Percentiles rank a stretch among this genome's conserved stretches.
phyloP scores from a whole-genome alignment of 2,797 vertebrate genomes.

The Danionella dracula region DNA sequence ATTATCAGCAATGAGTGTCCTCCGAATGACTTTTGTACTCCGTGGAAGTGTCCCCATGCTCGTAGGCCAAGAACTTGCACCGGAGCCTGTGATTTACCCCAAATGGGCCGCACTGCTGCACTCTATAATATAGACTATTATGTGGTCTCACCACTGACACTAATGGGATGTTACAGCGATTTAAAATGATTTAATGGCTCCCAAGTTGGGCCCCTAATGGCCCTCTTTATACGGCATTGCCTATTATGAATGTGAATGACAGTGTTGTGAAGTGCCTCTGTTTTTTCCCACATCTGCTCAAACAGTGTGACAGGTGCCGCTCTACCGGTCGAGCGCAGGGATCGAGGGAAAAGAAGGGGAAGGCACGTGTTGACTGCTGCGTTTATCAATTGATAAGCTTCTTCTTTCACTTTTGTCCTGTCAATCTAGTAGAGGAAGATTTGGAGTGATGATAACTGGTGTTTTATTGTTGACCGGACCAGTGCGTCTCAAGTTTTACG shows the following conservation, averaged over 20 bases:
- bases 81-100: slow-evolving; percentile 84
- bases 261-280: slow-evolving; percentile 97
- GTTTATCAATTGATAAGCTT: not conserved
- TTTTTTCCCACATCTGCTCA: slow-evolving; percentile 65
- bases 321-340: slow-evolving; percentile 46
- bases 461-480: slow-evolving; percentile 7
- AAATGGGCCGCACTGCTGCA: slow-evolving; percentile 96
- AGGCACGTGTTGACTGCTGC: slow-evolving; percentile 17
- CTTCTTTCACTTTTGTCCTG: slow-evolving; percentile 26
- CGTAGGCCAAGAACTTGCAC: slow-evolving; percentile 68
- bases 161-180: slow-evolving; percentile 99
- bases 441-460: slow-evolving; percentile 14
- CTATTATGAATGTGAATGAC: slow-evolving; percentile 99
- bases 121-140: slow-evolving; percentile 98
- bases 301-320: slow-evolving; percentile 70
- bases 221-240: slow-evolving; percentile 98
- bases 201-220: slow-evolving; percentile 99
- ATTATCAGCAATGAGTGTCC: not conserved
- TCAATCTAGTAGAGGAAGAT: not conserved
- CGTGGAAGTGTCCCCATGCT: slow-evolving; percentile 63
- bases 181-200: slow-evolving; percentile 99
- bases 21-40: slow-evolving; percentile 31
- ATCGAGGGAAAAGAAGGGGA: slow-evolving; percentile 40
- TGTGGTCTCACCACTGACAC: slow-evolving; percentile 96
- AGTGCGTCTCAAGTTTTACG: not conserved